Evolutionary conservation across 2,797 vertebrate genomes (phyloP).

Genomic region (Malurus splendens): DNA sequence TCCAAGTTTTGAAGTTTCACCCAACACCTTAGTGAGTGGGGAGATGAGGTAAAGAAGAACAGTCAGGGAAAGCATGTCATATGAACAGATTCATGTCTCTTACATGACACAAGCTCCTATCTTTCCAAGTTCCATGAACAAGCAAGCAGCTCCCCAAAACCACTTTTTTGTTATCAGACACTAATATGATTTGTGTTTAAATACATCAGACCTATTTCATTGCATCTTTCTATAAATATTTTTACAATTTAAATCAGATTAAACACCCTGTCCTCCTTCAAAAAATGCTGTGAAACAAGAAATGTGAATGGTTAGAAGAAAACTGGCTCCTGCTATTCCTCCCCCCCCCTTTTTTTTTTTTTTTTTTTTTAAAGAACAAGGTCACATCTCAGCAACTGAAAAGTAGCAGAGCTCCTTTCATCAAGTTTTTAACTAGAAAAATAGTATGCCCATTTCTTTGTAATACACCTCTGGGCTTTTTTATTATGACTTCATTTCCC

Average conservation of each 20-base stretch:
- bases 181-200: not conserved
- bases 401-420: slow-evolving; percentile 92
- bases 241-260: not conserved
- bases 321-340: not conserved
- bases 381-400: slow-evolving; percentile 90
- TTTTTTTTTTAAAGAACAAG: slow-evolving; percentile 83
- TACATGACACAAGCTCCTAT: not conserved
- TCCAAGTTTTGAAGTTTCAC: not conserved
- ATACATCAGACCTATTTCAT: not conserved
- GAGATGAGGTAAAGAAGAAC: not conserved
- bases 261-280: not conserved
- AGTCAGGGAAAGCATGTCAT: not conserved
- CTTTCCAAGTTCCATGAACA: not conserved
- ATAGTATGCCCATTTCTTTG: slow-evolving; percentile 95
- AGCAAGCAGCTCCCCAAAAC: not conserved
- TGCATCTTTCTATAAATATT: not conserved
- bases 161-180: not conserved
- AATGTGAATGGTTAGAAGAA: not conserved
- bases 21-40: not conserved
- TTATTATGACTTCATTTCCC: slow-evolving; percentile 99
- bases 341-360: slow-evolving; percentile 38
- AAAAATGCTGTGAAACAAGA: not conserved
- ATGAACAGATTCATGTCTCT: not conserved
- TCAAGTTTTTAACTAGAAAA: slow-evolving; percentile 94
- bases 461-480: slow-evolving; percentile 99